These are phyloP conservation scores for Scomber japonicus DNA, from an alignment of 2,113 vertebrate species.

Conservation along the genomic window DNA sequence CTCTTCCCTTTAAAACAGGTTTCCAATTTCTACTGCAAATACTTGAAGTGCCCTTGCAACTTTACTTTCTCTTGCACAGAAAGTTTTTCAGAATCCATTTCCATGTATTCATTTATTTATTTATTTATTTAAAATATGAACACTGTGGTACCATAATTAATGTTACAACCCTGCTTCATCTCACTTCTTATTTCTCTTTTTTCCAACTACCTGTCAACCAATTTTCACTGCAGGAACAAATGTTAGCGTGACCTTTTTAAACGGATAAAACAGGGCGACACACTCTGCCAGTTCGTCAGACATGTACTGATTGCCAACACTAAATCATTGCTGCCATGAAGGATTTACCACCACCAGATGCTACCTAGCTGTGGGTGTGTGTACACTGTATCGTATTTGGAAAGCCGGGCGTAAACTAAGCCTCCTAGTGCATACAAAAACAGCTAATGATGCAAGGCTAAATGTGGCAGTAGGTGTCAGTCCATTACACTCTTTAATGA, in stretches of 20 bases:
- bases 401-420: not conserved
- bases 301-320: slow-evolving; percentile 55
- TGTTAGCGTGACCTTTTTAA: slow-evolving; percentile 64
- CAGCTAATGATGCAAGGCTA: not conserved
- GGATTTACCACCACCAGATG: slow-evolving; percentile 56
- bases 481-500: not conserved
- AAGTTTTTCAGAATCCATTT: slow-evolving; percentile 20
- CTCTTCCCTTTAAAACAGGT: not conserved
- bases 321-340: slow-evolving; percentile 46
- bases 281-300: slow-evolving; percentile 42
- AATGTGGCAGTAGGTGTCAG: not conserved
- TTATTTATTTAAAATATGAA: not conserved
- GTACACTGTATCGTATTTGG: slow-evolving; percentile 6
- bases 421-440: not conserved
- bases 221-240: slow-evolving; percentile 50
- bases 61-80: not conserved
- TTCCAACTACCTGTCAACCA: slow-evolving; percentile 3
- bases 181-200: slow-evolving; percentile 12
- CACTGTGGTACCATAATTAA: slow-evolving; percentile 23
- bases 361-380: slow-evolving; percentile 3
- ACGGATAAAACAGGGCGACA: slow-evolving; percentile 41
- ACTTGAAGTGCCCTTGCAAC: not conserved
- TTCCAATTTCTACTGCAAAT: slow-evolving; percentile 1
- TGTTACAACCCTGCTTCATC: not conserved
- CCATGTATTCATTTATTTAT: slow-evolving; percentile 15